A percentile compares a stretch with the other conserved stretches of the same genome.
Conservation (phyloP, 2,888 invertebrate genomes). For the Acrocyrtus sp. region DNA sequence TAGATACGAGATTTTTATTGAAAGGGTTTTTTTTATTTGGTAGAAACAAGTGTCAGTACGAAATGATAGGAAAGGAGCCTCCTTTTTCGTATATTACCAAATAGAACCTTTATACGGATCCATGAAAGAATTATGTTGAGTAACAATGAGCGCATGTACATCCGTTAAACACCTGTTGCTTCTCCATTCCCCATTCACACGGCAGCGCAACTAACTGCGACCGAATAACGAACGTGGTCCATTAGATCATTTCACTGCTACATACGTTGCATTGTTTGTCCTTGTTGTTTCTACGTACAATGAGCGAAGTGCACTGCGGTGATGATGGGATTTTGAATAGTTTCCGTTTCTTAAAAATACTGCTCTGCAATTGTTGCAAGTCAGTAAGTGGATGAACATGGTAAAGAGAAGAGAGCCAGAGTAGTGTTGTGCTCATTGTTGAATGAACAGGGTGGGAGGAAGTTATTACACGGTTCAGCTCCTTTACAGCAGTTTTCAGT, state of each 20-base stretch:
- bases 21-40: too few species aligned
- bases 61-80: too few species aligned
- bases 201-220: background rate
- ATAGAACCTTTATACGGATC: too few species aligned
- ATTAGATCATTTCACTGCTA: background rate
- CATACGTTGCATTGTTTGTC: conserved; percentile 6
- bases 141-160: conserved; percentile 17
- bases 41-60: too few species aligned
- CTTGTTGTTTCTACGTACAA: conserved; percentile 17
- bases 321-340: conserved; percentile 4
- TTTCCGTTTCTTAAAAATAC: conserved; percentile 32
- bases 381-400: too few species aligned
- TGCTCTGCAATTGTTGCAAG: background rate
- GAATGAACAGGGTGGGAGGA: conserved; percentile 37
- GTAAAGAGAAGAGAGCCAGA: conserved; percentile 4
- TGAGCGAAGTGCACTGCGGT: background rate
- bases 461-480: conserved; percentile 49
- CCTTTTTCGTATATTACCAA: too few species aligned
- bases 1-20: too few species aligned
- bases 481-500: background rate
- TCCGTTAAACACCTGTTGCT: conserved; percentile 54
- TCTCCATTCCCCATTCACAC: conserved; percentile 7
- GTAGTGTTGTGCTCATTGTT: background rate
- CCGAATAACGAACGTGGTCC: background rate
- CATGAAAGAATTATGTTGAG: too few species aligned